Base-by-base conservation (phyloP, 2,113 vertebrate species). In the Pelmatolapia mariae region DNA sequence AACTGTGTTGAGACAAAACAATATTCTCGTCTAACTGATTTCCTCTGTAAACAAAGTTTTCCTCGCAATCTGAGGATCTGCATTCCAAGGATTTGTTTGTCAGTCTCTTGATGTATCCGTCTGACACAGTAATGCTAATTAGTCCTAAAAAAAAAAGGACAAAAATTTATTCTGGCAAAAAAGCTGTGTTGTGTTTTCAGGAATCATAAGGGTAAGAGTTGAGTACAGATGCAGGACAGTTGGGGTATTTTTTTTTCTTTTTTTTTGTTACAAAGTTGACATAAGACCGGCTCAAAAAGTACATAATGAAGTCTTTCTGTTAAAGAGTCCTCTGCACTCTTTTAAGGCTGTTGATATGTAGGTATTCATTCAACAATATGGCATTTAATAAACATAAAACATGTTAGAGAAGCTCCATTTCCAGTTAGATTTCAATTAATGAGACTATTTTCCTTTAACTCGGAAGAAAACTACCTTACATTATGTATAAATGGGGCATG, bases 41-140 rank as follows among this genome's bases (percentile, higher is more conserved):
- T 88, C 66, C 45, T 82, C 63, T 40, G 84, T 79, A 88, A 91
- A 91, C 87, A 90, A 85, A 84, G 43, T 84, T 89, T 86, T 84
- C n/a, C 11, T 31, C 1, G 2, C 54, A 81, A 47, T 66, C 85
- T 85, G 61, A 63, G 18, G 10, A 63, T 63, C 31, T 63, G 18
- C 59, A 36, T 63, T 47, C 5, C 9, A 18, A 81, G 68, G 54
- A 52, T 90, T 87, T 31, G 56, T 81, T 87, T 80, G 63, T 87
- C 59, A 18, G 40, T 40, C 81, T 79, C 56, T 81, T 31, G 19
- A 80, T 59, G 53, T 61, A 16, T 73, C 22, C 26, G 18, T 13
- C 38, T 54, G 85, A 82, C 53, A 71, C 16, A 8, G 8, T n/a
- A 29, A 52, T 53, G 73, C 86, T 86, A 80, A 87, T 87, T 52